Conservation (phyloP, 1,140 invertebrate species). For the Zaprionus vittiger region DNA sequence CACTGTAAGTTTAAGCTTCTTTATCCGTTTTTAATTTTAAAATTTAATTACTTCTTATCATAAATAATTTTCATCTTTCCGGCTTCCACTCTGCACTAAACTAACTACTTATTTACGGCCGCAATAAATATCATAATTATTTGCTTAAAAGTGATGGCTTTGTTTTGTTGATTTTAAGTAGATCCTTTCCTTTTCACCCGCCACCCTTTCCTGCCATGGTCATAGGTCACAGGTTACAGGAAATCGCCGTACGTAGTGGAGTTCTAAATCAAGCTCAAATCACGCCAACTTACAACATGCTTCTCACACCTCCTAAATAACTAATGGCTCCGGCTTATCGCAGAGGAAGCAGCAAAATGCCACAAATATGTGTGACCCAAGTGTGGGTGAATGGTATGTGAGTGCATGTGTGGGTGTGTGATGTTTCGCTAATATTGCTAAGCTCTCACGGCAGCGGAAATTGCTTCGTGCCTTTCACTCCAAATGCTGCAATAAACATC, state of each 20-base stretch:
- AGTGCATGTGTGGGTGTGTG: conserved; percentile 1
- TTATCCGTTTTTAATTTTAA: background rate
- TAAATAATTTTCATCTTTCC: background rate
- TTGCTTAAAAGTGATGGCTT: background rate
- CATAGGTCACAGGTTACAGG: conserved; percentile 25
- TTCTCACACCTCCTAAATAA: conserved; percentile 43
- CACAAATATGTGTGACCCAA: conserved; percentile 55
- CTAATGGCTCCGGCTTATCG: conserved; percentile 45
- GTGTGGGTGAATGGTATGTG: background rate
- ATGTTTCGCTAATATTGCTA: conserved; percentile 73
- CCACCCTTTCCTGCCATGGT: background rate
- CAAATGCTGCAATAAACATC: conserved; percentile 79
- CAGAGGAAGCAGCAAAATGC: conserved; percentile 56
- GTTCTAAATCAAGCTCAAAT: conserved; percentile 56
- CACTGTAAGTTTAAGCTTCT: background rate
- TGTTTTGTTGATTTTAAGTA: conserved; percentile 4
- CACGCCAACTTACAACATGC: conserved; percentile 46
- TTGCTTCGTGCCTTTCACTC: conserved; percentile 80
- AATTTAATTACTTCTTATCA: background rate
- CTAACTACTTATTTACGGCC: conserved; percentile 1
- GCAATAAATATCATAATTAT: background rate
- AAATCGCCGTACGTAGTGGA: conserved; percentile 13
- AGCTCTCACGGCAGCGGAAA: conserved; percentile 79
- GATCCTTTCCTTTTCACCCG: background rate
- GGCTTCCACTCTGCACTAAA: background rate